phyloP scores from a whole-genome alignment of 2,797 vertebrate species.

The Hemitrygon akajei region DNA sequence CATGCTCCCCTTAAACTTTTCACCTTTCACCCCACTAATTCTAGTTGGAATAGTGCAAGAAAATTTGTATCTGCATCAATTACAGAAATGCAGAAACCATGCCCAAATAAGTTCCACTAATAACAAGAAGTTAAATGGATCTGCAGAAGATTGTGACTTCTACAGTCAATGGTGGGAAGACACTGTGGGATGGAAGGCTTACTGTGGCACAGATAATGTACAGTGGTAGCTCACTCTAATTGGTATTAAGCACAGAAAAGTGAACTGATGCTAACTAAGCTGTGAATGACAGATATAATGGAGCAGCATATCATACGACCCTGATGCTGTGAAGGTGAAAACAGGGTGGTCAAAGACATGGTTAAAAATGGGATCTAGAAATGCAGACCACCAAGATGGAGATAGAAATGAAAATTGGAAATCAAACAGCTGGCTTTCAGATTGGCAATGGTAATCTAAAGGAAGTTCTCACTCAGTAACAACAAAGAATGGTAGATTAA shows the following conservation, averaged over 20 bases:
- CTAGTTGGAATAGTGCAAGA: no score
- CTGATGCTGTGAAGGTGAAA: neutral
- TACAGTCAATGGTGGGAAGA: neutral
- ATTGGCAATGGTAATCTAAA: neutral
- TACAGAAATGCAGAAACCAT: neutral
- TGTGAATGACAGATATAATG: no score
- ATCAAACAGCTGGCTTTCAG: neutral
- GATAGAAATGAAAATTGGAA: neutral
- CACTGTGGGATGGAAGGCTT: no score
- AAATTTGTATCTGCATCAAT: neutral
- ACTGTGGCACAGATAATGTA: no score
- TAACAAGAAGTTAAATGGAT: neutral
- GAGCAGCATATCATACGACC: no score
- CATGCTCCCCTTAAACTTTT: no score
- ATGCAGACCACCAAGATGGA: neutral
- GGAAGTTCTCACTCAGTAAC: neutral
- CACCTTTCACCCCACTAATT: no score
- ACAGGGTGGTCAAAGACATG: neutral
- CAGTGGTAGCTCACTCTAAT: no score
- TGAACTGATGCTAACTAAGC: no score
- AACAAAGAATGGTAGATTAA: neutral
- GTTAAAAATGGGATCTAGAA: neutral
- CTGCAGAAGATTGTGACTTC: neutral
- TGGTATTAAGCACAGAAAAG: no score
- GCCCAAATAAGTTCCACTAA: neutral